phyloP scores from a whole-genome alignment of 2,113 vertebrate species.

The Chloropsis hardwickii region DNA sequence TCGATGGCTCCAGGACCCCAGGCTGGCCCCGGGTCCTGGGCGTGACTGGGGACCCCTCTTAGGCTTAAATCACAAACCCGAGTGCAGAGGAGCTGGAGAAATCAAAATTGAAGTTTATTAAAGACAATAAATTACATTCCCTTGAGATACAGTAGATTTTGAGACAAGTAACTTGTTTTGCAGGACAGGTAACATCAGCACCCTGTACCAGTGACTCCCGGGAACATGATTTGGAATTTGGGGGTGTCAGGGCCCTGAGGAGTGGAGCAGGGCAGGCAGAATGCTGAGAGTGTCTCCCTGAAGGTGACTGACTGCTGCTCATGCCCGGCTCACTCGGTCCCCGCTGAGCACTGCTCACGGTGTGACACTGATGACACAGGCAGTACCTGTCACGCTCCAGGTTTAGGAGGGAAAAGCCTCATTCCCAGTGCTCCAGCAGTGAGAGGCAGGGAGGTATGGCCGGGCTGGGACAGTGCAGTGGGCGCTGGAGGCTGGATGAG shows the following conservation, averaged over 20 bases:
- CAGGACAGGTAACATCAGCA: not conserved
- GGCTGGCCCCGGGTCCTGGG: not conserved
- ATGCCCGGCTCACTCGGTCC: rapidly evolving
- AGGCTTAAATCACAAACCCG: not conserved
- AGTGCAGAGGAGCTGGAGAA: not conserved
- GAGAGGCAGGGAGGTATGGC: not conserved
- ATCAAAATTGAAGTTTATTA: not conserved
- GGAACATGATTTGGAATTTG: rapidly evolving
- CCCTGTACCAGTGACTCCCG: rapidly evolving
- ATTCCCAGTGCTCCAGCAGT: not conserved
- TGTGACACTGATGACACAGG: rapidly evolving
- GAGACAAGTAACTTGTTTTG: not conserved
- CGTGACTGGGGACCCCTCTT: not conserved
- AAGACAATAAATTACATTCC: slow-evolving; percentile 51
- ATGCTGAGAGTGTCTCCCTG: not conserved
- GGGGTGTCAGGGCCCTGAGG: not conserved
- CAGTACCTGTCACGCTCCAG: rapidly evolving
- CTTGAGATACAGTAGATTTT: not conserved
- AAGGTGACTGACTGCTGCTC: not conserved
- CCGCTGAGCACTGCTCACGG: not conserved
- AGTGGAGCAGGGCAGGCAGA: not conserved
- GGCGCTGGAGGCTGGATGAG: not conserved
- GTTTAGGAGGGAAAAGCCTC: not conserved
- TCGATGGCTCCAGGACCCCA: rapidly evolving
- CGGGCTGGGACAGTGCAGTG: not conserved